phyloP scores from a whole-genome alignment of 2,888 invertebrate genomes.

The Ennomos fuscantarius region DNA sequence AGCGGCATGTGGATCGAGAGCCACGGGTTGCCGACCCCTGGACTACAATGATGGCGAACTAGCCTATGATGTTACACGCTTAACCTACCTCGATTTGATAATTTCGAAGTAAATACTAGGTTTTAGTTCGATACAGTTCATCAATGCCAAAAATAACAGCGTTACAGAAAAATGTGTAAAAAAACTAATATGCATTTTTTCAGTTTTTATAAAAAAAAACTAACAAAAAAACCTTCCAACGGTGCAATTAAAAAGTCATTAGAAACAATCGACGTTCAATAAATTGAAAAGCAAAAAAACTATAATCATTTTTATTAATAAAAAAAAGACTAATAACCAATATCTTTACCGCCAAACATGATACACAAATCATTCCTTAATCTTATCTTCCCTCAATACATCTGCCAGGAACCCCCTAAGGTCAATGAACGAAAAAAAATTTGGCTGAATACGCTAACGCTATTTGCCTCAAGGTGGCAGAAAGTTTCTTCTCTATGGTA shows the following conservation, averaged over 20 bases:
- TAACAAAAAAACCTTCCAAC: not conserved
- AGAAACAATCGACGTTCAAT: conserved; percentile 8
- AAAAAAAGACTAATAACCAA: conserved; percentile 1
- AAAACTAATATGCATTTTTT: too few species aligned
- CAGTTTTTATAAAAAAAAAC: not conserved
- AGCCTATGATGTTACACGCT: too few species aligned
- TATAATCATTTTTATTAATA: too few species aligned
- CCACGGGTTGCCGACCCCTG: too few species aligned
- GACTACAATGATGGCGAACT: too few species aligned
- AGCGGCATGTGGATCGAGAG: too few species aligned
- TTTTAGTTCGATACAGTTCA: too few species aligned
- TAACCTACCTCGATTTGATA: too few species aligned
- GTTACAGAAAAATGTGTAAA: too few species aligned
- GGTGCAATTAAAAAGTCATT: conserved; percentile 11
- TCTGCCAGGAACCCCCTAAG: conserved; percentile 33
- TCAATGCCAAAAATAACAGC: too few species aligned
- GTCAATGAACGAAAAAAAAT: conserved; percentile 36
- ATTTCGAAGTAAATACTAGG: too few species aligned
- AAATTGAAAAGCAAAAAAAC: too few species aligned
- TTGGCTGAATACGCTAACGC: conserved; percentile 23
- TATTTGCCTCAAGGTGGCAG: conserved; percentile 16
- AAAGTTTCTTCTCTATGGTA: conserved; percentile 16
- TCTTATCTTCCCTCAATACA: conserved; percentile 35
- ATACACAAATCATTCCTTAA: conserved; percentile 37
- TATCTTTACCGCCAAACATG: conserved; percentile 7